These are phyloP conservation scores for Proales similis DNA, from an alignment of 1,140 invertebrate species.

Conservation along the genomic window DNA sequence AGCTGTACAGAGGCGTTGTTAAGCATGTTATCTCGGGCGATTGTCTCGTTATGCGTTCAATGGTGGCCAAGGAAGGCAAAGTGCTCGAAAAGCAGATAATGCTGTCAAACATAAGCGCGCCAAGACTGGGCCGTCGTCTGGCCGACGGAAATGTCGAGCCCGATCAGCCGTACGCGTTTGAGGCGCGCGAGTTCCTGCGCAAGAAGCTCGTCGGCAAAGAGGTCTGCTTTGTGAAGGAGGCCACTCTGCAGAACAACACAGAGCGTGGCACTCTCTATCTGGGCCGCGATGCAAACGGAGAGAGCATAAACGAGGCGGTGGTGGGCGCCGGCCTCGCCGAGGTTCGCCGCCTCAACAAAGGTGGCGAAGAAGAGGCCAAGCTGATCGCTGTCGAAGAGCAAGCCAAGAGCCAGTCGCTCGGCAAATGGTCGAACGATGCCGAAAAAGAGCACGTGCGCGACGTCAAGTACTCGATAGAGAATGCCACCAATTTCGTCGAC, in stretches of 20 bases:
- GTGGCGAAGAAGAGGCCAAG: slow-evolving; percentile 46
- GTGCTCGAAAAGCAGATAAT: slow-evolving; percentile 17
- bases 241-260: slow-evolving; percentile 59
- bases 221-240: slow-evolving; percentile 66
- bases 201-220: slow-evolving; percentile 83
- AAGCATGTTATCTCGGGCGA: slow-evolving; percentile 31
- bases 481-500: slow-evolving; percentile 17
- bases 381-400: slow-evolving; percentile 79
- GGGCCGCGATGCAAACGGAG: slow-evolving; percentile 66
- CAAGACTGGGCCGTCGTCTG: slow-evolving; percentile 1
- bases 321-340: slow-evolving; percentile 77
- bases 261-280: slow-evolving; percentile 81
- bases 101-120: slow-evolving; percentile 23
- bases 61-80: not conserved
- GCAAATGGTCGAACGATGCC: slow-evolving; percentile 64
- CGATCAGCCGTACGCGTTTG: slow-evolving; percentile 77
- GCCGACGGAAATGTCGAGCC: not conserved
- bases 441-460: slow-evolving; percentile 67
- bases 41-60: slow-evolving; percentile 4
- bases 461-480: slow-evolving; percentile 69
- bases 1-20: slow-evolving; percentile 12
- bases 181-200: slow-evolving; percentile 83
- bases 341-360: slow-evolving; percentile 68
- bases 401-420: slow-evolving; percentile 76
- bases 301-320: slow-evolving; percentile 78